Evolutionary conservation across 2,888 invertebrate genomes (phyloP), one percentile per base, ranked within the genome.

Genomic region (Copidosoma aretas): DNA sequence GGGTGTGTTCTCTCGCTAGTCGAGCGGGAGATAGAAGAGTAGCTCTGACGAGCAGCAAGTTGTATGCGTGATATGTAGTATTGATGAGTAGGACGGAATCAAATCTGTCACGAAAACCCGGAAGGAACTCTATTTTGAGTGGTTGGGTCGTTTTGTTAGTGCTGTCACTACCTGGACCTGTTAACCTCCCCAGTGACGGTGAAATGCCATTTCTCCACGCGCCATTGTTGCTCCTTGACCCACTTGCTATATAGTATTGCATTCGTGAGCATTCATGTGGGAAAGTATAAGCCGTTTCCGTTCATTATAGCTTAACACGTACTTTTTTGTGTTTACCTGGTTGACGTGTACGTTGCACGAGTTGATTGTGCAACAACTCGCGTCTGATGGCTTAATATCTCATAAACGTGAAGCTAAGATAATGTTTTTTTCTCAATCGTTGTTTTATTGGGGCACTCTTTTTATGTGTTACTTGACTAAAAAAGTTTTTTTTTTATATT

Each of bases 231-330:
- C 43, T 19, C 19, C 19, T n/a, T 14, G 41, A 59, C 49, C 22
- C n/a, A n/a, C 57, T 57, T 8, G 32, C 32, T 32, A n/a, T n/a
- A n/a, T n/a, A n/a, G n/a, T 61, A 62, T 51, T 46, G 53, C 57
- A 25, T 66, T 63, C 52, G 43, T 14, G 41, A 39, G 24, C 70
- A 17, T 19, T 63, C 60, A 58, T 8, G 24, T 41, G 53, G 64
- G 59, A 67, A 71, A 67, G 61, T 59, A 56, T 59, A 52, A 49
- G 66, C 67, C 59, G 54, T 67, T 71, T 71, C 61, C 64, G 53
- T 53, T 22, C 52, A 1, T 8, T 12, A 12, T 22, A 2, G 54
- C 43, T 54, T 32, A 22, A 41, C 51, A 14, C 43, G 32, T 32
- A 3, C 8, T 32, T 32, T 32, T 32, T 32, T 32, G 3, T 32